Evolutionary conservation across 1,140 invertebrate genomes (phyloP).

Genomic region (Thaumetopoea pityocampa): DNA sequence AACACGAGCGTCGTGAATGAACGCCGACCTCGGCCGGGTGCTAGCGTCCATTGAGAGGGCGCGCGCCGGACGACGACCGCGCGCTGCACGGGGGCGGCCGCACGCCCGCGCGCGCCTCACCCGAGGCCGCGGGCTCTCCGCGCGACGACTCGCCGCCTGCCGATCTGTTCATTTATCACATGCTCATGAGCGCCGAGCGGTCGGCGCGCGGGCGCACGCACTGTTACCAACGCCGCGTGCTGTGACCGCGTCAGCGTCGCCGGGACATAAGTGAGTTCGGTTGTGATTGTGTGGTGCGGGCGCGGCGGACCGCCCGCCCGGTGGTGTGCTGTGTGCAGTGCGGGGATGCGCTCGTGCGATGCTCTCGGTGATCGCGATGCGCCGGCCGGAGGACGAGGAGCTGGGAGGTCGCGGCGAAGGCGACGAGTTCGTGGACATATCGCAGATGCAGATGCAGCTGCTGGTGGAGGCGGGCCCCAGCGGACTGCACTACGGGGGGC

Average conservation of each 20-base stretch:
- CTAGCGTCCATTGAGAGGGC: constrained; percentile 66
- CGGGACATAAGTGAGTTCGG: constrained; percentile 40
- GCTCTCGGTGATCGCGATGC: constrained; percentile 72
- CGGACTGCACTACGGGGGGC: constrained; percentile 62
- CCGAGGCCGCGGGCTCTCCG: constrained; percentile 65
- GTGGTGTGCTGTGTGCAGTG: constrained; percentile 43
- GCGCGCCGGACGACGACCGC: constrained; percentile 51
- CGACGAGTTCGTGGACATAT: constrained; percentile 79
- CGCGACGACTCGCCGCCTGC: constrained; percentile 62
- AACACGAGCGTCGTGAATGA: constrained; percentile 71
- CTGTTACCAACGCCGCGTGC: constrained; percentile 53
- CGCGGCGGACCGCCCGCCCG: constrained; percentile 20
- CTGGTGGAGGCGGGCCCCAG: constrained; percentile 73
- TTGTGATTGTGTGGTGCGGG: constrained; percentile 28
- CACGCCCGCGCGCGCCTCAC: constrained; percentile 47
- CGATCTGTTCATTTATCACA: constrained; percentile 70
- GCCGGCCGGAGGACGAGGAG: constrained; percentile 71
- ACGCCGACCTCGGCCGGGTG: constrained; percentile 66
- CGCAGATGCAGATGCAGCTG: constrained; percentile 78
- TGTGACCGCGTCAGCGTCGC: constrained; percentile 64
- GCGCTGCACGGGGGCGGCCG: constrained; percentile 56
- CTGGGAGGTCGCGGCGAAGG: constrained; percentile 58
- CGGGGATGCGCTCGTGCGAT: constrained; percentile 70
- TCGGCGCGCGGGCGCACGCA: constrained; percentile 36
- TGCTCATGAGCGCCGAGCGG: constrained; percentile 40